Evolutionary conservation across 2,888 invertebrate genomes (phyloP), one percentile per base, ranked within the genome.

Genomic region (Torymus aiolomorphi): DNA sequence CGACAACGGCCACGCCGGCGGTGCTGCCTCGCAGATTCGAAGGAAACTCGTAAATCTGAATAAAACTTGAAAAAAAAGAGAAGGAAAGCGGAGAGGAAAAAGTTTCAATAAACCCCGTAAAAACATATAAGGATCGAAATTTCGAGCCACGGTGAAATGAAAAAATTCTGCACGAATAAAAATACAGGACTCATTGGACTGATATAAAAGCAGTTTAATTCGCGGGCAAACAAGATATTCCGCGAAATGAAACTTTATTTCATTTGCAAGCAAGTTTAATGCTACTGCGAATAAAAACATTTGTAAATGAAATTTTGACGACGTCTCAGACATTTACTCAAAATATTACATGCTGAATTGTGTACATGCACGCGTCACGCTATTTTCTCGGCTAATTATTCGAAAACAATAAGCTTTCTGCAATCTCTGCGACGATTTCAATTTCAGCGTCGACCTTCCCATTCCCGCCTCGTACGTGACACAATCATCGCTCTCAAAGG

Each of bases 31-130:
- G 16, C 73, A 65, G 80, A 80, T 80, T 80, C 74, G 74, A 77
- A 77, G 77, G 66, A 76, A 67, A 77, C 65, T 77, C 77, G 74
- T 80, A 80, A 80, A 77, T 80, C 74, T 65, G 74, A 65, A 77
- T 70, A 77, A 77, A 74, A 66, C 61, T 74, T 77, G 52, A 76
- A 69, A 71, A 69, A 77, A 67, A 42, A 56, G 31, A 31, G 31
- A 70, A 66, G 66, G 24, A 66, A 62, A 62, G 49, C 11, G 59
- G 20, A 2, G 20, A 20, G 20, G 20, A 63, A 49, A 63, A 18
- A 52, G 61, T 76, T 80, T 80, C 80, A 72, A 76, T 80, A 80
- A 80, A 72, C 24, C 62, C 31, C 51, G 61, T 80, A 62, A 76
- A 66, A 76, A 8, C 66, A 14, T 63, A 18, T 57, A 69, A 67